Percentiles rank a stretch among this genome's conserved stretches.
Conservation (phyloP, 2,888 invertebrate species). For the Cephonodes hylas region DNA sequence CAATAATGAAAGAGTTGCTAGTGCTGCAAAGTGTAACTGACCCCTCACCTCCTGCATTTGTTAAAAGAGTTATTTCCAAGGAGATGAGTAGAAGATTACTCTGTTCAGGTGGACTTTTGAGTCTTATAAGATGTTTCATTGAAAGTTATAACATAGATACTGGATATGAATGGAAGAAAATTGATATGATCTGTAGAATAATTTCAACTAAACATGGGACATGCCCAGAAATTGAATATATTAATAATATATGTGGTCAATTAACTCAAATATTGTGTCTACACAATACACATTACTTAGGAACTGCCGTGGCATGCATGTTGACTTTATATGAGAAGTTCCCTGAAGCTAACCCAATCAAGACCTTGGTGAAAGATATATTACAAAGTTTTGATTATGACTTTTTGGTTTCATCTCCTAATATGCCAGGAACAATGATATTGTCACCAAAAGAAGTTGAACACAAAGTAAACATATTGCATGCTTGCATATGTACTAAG, state of each 20-base stretch:
- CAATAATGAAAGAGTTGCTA: constrained; percentile 86
- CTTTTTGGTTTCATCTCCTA: constrained; percentile 31
- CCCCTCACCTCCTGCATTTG: constrained; percentile 82
- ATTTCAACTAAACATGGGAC: constrained; percentile 79
- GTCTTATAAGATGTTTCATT: constrained; percentile 84
- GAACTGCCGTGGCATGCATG: constrained; percentile 80
- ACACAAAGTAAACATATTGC: constrained; percentile 55
- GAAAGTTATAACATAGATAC: constrained; percentile 78
- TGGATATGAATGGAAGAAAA: constrained; percentile 84
- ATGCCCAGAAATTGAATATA: constrained; percentile 69
- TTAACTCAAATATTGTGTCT: constrained; percentile 68
- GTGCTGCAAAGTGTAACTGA: constrained; percentile 79
- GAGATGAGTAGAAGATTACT: constrained; percentile 82
- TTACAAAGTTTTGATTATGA: constrained; percentile 54
- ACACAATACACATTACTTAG: constrained; percentile 65
- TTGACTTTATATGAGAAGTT: constrained; percentile 76
- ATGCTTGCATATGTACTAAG: constrained; percentile 55
- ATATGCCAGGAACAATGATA: constrained; percentile 61
- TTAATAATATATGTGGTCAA: constrained; percentile 77
- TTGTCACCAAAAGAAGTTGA: constrained; percentile 61
- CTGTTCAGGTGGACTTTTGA: constrained; percentile 83
- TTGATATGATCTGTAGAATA: constrained; percentile 84
- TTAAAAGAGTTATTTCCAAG: constrained; percentile 81
- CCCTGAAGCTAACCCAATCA: constrained; percentile 56
- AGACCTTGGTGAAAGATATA: constrained; percentile 43